Percentiles rank a stretch among this genome's conserved stretches.
These are phyloP conservation scores for Agonopterix subpropinquella DNA, from an alignment of 2,888 invertebrate genomes.

Conservation along the genomic window DNA sequence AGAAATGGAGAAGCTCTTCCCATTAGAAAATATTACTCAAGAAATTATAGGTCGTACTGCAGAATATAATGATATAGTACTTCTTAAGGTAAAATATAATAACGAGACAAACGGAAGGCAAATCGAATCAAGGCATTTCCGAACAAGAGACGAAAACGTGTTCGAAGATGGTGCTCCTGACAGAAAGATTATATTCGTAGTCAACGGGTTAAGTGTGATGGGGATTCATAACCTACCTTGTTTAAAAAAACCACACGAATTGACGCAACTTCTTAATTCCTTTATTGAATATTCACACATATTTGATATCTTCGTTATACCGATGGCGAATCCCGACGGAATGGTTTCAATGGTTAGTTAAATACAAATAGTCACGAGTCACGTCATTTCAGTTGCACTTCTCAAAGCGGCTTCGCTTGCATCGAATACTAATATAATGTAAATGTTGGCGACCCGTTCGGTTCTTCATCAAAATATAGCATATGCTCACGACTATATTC, in stretches of 20 bases:
- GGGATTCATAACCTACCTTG: slow-evolving; percentile 3
- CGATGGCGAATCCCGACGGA: slow-evolving; percentile 18
- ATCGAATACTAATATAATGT: too few species aligned
- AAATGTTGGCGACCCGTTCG: too few species aligned
- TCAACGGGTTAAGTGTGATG: slow-evolving; percentile 10
- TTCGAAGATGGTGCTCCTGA: slow-evolving; percentile 4
- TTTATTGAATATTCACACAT: slow-evolving; percentile 10
- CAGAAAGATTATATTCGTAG: slow-evolving; percentile 14
- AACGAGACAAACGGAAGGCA: not conserved
- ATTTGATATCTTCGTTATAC: slow-evolving; percentile 14
- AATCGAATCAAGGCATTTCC: not conserved
- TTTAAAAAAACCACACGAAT: not conserved
- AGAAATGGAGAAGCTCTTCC: not conserved
- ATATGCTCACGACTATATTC: too few species aligned
- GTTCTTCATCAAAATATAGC: too few species aligned
- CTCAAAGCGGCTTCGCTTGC: too few species aligned
- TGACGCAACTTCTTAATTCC: not conserved
- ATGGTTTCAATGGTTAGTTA: not conserved
- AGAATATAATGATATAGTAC: slow-evolving; percentile 11
- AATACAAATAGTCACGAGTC: too few species aligned
- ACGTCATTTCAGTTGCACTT: too few species aligned
- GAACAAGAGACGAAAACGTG: not conserved
- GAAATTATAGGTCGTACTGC: slow-evolving; percentile 9
- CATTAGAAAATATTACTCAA: not conserved
- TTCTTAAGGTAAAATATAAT: slow-evolving; percentile 4